Evolutionary conservation across 2,797 vertebrate species (phyloP).

Genomic region (Takifugu rubripes): DNA sequence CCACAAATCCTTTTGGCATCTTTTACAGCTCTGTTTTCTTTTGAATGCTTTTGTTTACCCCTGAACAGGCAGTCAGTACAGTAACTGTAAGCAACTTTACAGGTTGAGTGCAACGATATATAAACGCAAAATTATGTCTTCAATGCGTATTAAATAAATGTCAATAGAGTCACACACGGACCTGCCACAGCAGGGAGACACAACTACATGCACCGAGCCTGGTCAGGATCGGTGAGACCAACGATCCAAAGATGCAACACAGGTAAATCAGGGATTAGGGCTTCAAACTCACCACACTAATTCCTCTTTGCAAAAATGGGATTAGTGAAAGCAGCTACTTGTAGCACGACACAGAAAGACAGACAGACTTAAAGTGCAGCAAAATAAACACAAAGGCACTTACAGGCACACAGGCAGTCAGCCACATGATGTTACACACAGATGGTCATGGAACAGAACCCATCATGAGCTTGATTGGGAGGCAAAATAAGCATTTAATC

Average conservation of each 20-base stretch:
- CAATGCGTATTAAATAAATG: no score
- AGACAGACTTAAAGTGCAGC: slow-evolving; percentile 16
- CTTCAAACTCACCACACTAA: slow-evolving; percentile 49
- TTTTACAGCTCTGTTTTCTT: no score
- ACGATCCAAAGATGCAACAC: slow-evolving; percentile 51
- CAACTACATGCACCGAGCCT: slow-evolving; percentile 17
- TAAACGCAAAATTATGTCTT: no score
- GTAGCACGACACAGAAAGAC: slow-evolving; percentile 33
- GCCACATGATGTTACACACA: slow-evolving; percentile 9
- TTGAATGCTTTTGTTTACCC: no score
- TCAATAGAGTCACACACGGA: no score
- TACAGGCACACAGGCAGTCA: slow-evolving; percentile 7
- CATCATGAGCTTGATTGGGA: slow-evolving; percentile 33
- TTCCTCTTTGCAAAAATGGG: slow-evolving; percentile 62
- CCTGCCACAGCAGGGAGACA: background rate
- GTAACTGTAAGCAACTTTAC: no score
- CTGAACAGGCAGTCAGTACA: no score
- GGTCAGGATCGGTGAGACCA: slow-evolving; percentile 32
- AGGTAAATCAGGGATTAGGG: slow-evolving; percentile 58
- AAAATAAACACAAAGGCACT: slow-evolving; percentile 12
- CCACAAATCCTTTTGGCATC: no score
- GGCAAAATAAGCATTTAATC: slow-evolving; percentile 42
- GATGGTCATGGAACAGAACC: slow-evolving; percentile 53
- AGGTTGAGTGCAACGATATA: no score
- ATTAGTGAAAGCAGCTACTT: slow-evolving; percentile 49